These are phyloP conservation scores for Psilopsiagon aymara DNA, from an alignment of 2,113 vertebrate genomes.

Conservation along the genomic window DNA sequence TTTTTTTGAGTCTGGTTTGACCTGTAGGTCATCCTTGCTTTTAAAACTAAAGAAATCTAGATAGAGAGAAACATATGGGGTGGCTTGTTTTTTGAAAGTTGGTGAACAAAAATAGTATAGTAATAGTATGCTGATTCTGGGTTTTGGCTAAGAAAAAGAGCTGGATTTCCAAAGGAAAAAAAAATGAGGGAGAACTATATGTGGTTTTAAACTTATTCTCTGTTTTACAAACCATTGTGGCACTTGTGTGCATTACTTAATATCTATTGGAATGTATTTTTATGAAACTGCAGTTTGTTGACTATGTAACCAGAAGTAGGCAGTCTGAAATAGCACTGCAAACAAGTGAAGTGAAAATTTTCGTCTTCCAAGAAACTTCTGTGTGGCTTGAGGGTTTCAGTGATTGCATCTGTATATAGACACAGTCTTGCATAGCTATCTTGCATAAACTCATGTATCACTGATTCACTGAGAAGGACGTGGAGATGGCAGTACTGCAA, in stretches of 20 bases:
- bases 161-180: not conserved
- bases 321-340: not conserved
- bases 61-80: not conserved
- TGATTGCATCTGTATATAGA: not conserved
- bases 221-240: conserved; percentile 9
- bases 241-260: not conserved
- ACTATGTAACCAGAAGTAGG: not conserved
- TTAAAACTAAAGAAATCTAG: not conserved
- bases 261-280: not conserved
- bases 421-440: not conserved
- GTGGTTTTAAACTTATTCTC: conserved; percentile 36
- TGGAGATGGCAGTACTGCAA: not conserved
- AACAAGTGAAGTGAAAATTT: not conserved
- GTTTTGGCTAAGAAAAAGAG: not conserved
- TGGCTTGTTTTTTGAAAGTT: conserved; percentile 7
- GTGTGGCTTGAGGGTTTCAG: not conserved
- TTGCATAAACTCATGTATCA: not conserved
- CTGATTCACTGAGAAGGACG: not conserved
- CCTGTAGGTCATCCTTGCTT: not conserved
- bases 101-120: conserved; percentile 37
- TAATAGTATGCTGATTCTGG: not conserved
- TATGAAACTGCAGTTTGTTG: not conserved
- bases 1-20: not conserved
- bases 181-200: not conserved
- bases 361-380: not conserved